Evolutionary conservation across 2,888 invertebrate genomes (phyloP), one percentile per base, ranked within the genome.

Genomic region (Acanthosoma haemorrhoidale): DNA sequence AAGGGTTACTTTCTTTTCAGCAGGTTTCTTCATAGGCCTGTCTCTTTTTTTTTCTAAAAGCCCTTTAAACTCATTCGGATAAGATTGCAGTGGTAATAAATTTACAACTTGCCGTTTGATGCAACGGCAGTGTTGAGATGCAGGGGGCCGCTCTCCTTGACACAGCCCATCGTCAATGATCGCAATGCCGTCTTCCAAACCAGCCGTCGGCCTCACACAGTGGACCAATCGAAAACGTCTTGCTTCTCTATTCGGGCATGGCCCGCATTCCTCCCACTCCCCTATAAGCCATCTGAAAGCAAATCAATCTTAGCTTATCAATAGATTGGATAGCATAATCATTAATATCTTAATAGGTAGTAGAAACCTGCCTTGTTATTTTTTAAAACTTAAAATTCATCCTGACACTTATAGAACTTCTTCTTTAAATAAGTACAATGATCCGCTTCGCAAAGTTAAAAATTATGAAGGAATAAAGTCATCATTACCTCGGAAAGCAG

Each of bases 181-280:
- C n/a, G 9, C 41, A 16, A 13, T 43, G 3, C 57, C 69, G 13
- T 57, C 69, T 34, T 61, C 43, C 2, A 18, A 32, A 2, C 57
- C 69, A n/a, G 51, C 61, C 13, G 8, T 15, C 9, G 69, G 69
- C n/a, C 25, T 60, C 6, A 61, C 21, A 16, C 69, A 69, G 4
- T 29, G 31, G 11, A 69, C 61, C 11, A 43, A 18, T 4, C 69
- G 69, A 31, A 69, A 69, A 4, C 57, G 39, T 31, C 41, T 69
- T 1, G 69, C 69, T 29, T 69, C 25, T 11, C 21, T 34, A 61
- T 51, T 60, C 16, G 69, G 69, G 16, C 69, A 69, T 11, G 69
- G 69, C 15, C 69, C 69, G 32, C 69, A 69, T 57, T 69, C 69
- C 21, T 69, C 41, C 69, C 69, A 69, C 36, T 69, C 69, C 11